These are phyloP conservation scores for Sminthurides aquaticus DNA, from an alignment of 2,888 invertebrate species.

Conservation along the genomic window DNA sequence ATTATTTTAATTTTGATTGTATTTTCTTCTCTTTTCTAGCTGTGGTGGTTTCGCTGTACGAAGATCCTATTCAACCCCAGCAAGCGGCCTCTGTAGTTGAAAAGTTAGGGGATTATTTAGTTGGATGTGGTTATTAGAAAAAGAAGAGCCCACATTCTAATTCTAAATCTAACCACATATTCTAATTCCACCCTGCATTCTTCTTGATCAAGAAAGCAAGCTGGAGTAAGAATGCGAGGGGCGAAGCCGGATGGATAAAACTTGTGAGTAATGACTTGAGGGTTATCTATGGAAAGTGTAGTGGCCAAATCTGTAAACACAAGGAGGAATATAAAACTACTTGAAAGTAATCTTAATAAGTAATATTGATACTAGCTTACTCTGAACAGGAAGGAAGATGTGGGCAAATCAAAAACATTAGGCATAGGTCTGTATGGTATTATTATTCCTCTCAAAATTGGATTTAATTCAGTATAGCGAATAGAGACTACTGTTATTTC, in stretches of 20 bases:
- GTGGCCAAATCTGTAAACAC: not conserved
- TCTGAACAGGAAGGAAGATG: too few species aligned
- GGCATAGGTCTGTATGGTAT: too few species aligned
- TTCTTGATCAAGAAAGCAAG: not conserved
- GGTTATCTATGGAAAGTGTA: not conserved
- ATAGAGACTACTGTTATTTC: too few species aligned
- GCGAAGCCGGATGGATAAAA: not conserved
- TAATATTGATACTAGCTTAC: too few species aligned
- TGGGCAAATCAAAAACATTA: too few species aligned
- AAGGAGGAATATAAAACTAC: not conserved
- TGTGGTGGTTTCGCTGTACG: conserved; percentile 87
- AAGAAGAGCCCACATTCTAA: not conserved
- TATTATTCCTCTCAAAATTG: too few species aligned
- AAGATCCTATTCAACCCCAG: conserved; percentile 93
- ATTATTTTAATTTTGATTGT: not conserved
- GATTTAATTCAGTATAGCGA: too few species aligned
- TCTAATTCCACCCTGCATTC: not conserved
- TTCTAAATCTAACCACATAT: not conserved
- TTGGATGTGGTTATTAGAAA: conserved; percentile 87
- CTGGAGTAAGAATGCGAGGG: not conserved
- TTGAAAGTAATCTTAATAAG: not conserved
- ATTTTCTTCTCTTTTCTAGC: conserved; percentile 57
- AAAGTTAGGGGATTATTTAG: conserved; percentile 94
- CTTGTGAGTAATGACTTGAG: not conserved
- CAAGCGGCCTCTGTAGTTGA: conserved; percentile 94